Conservation (phyloP, 2,113 vertebrate genomes). For the Phyllostomus discolor region DNA sequence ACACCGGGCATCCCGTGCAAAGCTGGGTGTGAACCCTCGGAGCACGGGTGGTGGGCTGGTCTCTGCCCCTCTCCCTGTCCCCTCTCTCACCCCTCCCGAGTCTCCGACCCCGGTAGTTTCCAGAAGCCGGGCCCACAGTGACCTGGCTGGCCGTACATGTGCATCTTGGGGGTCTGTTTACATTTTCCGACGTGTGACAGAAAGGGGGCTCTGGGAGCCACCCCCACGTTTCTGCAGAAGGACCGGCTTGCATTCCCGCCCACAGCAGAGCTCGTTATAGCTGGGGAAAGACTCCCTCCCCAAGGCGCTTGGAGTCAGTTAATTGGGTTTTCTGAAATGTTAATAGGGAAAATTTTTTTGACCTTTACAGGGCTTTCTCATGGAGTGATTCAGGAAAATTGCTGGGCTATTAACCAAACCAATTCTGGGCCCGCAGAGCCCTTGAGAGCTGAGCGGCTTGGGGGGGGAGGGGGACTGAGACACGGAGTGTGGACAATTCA, state of each 20-base stretch:
- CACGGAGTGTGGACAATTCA: neutral
- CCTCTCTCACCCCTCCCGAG: neutral
- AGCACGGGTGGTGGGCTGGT: slow-evolving; percentile 43
- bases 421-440: slow-evolving; percentile 14
- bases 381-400: slow-evolving; percentile 46
- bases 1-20: slow-evolving; percentile 53
- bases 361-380: slow-evolving; percentile 45
- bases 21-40: neutral
- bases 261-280: slow-evolving; percentile 53
- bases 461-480: neutral
- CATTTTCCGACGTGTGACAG: neutral
- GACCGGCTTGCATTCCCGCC: slow-evolving; percentile 26
- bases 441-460: neutral
- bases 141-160: neutral
- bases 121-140: neutral
- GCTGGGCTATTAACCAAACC: slow-evolving; percentile 49
- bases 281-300: slow-evolving; percentile 33
- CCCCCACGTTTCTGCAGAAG: slow-evolving; percentile 8
- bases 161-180: neutral
- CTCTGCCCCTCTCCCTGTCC: too few relatives aligned
- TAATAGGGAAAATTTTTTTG: slow-evolving; percentile 39
- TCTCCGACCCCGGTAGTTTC: neutral
- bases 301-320: slow-evolving; percentile 56
- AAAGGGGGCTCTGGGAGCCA: neutral
- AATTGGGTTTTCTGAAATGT: slow-evolving; percentile 64